These are phyloP conservation scores for Saxidomus purpurata DNA, from an alignment of 1,140 invertebrate species.

Conservation along the genomic window DNA sequence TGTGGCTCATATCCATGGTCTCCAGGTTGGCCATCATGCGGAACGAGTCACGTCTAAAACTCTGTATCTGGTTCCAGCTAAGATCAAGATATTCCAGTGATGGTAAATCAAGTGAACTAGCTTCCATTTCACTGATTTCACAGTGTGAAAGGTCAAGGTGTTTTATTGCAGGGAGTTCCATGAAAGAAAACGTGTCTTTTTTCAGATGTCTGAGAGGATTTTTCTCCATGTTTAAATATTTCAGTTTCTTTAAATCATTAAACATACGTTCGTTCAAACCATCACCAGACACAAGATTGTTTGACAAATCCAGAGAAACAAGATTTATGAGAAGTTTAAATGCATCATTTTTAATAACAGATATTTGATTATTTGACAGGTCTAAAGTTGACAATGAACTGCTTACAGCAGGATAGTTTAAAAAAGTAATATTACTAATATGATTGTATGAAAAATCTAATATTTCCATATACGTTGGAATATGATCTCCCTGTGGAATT, in stretches of 20 bases:
- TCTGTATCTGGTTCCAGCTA: conserved; percentile 50
- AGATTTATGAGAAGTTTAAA: conserved; percentile 36
- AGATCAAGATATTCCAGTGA: conserved; percentile 37
- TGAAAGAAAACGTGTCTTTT: conserved; percentile 31
- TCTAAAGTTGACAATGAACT: not conserved
- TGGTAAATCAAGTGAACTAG: conserved; percentile 26
- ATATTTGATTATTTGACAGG: conserved; percentile 50
- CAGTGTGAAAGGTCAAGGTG: conserved; percentile 52
- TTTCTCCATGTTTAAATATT: conserved; percentile 3
- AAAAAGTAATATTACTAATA: conserved; percentile 39
- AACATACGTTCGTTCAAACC: conserved; percentile 49
- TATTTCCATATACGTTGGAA: not conserved
- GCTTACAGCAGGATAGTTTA: not conserved
- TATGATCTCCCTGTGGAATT: conserved; percentile 3
- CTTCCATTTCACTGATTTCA: conserved; percentile 44
- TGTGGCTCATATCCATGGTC: conserved; percentile 60
- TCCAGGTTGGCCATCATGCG: conserved; percentile 40
- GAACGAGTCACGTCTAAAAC: conserved; percentile 9
- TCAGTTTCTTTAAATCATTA: conserved; percentile 36
- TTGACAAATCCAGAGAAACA: conserved; percentile 46
- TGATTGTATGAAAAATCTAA: conserved; percentile 47
- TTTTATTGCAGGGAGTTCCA: conserved; percentile 26
- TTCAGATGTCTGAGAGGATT: conserved; percentile 49
- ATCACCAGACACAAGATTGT: conserved; percentile 39
- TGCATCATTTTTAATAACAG: conserved; percentile 2